Percentiles rank a stretch among this genome's conserved stretches.
phyloP scores from a whole-genome alignment of 2,888 invertebrate species.

The Antheraea assamensis region DNA sequence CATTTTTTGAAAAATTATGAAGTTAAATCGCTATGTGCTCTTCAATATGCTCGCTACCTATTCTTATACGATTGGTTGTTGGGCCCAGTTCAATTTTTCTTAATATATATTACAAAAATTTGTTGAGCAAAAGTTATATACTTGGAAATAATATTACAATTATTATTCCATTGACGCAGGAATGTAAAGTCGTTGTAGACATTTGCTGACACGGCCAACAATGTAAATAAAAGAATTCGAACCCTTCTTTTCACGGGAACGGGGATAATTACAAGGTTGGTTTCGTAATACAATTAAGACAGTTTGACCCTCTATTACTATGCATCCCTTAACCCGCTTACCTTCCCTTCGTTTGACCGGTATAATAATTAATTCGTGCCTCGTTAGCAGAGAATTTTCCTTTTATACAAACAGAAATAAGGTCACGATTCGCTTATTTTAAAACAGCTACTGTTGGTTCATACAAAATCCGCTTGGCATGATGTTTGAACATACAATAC shows the following conservation, averaged over 20 bases:
- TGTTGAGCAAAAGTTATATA: background rate
- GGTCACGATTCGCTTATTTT: background rate
- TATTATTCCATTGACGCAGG: background rate
- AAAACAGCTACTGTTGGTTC: too few relatives aligned
- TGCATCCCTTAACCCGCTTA: slow-evolving; percentile 31
- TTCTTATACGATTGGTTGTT: background rate
- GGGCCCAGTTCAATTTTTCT: background rate
- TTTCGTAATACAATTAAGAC: slow-evolving; percentile 10
- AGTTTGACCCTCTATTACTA: slow-evolving; percentile 36
- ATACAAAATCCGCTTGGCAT: too few relatives aligned
- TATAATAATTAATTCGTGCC: slow-evolving; percentile 18
- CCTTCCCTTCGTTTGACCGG: slow-evolving; percentile 17
- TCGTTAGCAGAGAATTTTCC: slow-evolving; percentile 13
- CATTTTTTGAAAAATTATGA: background rate
- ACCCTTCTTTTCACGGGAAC: background rate
- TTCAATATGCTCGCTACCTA: background rate
- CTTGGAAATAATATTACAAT: background rate
- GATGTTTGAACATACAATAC: too few relatives aligned
- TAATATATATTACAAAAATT: background rate
- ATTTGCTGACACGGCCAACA: background rate
- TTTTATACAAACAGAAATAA: slow-evolving; percentile 2
- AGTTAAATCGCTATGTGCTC: background rate
- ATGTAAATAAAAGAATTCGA: background rate
- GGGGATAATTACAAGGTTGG: slow-evolving; percentile 1
- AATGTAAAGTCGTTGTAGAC: background rate